Evolutionary conservation across 92 coral and sea anemone genomes (phyloP).

Genomic region (Siderastrea siderea): DNA sequence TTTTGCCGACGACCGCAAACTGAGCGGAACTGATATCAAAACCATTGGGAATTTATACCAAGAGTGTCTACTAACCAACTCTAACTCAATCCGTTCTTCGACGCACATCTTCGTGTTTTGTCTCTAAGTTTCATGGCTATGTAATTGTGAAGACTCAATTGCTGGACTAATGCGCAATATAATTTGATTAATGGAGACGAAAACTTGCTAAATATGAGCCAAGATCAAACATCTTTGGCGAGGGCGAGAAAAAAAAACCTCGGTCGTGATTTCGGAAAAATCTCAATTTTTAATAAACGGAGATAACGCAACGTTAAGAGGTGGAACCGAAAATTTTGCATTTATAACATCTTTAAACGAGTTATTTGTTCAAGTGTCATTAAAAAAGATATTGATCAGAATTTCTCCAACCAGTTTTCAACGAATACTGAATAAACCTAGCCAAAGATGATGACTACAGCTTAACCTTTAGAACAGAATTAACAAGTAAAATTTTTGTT

Average conservation of each 20-base stretch:
- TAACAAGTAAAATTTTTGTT: not conserved
- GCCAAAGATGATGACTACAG: not conserved
- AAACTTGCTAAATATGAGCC: conserved; percentile 29
- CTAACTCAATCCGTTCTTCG: not conserved
- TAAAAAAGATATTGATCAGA: conserved; percentile 4
- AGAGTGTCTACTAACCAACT: not conserved
- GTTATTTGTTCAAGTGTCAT: not conserved
- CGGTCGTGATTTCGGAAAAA: not conserved
- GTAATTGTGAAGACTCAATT: conserved; percentile 32
- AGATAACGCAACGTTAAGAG: not conserved
- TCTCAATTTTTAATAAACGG: not conserved
- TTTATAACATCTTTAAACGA: not conserved
- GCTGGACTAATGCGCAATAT: conserved; percentile 46
- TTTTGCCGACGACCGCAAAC: not conserved
- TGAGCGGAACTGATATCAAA: not conserved
- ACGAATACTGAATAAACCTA: not conserved
- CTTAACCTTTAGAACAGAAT: not conserved
- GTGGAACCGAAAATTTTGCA: not conserved
- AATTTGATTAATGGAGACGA: conserved; percentile 67
- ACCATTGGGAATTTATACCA: conserved; percentile 6
- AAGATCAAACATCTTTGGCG: conserved; percentile 17
- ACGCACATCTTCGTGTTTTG: not conserved
- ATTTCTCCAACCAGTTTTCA: not conserved
- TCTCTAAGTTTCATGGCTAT: conserved; percentile 19
- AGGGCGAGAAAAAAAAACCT: not conserved